These are phyloP conservation scores for Torymus tubicola DNA, from an alignment of 2,888 invertebrate species.

Conservation along the genomic window DNA sequence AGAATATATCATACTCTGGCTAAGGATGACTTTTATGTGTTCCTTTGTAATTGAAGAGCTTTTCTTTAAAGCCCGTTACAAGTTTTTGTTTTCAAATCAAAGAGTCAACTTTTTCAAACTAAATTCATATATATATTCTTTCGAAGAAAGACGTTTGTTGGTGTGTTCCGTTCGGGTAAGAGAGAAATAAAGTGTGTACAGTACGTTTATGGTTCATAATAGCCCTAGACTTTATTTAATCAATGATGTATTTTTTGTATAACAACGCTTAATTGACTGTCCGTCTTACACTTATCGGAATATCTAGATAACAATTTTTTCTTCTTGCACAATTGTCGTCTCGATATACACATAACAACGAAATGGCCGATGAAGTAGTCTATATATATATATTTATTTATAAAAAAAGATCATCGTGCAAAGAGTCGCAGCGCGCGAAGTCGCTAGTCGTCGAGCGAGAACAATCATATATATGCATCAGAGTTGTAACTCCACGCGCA, in stretches of 20 bases:
- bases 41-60: background rate
- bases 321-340: slow-evolving; percentile 33
- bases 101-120: slow-evolving; percentile 11
- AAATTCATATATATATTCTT: background rate
- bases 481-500: slow-evolving; percentile 31
- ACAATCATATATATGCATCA: slow-evolving; percentile 11
- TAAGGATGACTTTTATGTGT: too few relatives aligned
- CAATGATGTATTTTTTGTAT: slow-evolving; percentile 49
- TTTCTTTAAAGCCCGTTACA: slow-evolving; percentile 7
- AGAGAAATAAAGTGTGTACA: slow-evolving; percentile 44
- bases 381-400: too few relatives aligned
- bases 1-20: slow-evolving; percentile 3
- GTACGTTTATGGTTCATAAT: slow-evolving; percentile 37
- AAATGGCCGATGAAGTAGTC: slow-evolving; percentile 43
- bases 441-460: slow-evolving; percentile 28
- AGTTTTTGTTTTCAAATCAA: background rate
- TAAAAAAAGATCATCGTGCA: slow-evolving; percentile 30
- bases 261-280: slow-evolving; percentile 58
- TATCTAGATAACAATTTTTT: slow-evolving; percentile 53
- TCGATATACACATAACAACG: slow-evolving; percentile 54
- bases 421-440: slow-evolving; percentile 40
- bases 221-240: slow-evolving; percentile 54
- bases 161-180: slow-evolving; percentile 24
- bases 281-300: slow-evolving; percentile 48
- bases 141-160: slow-evolving; percentile 1